Evolutionary conservation across 2,797 vertebrate species (phyloP).

Genomic region (Coreius guichenoti): DNA sequence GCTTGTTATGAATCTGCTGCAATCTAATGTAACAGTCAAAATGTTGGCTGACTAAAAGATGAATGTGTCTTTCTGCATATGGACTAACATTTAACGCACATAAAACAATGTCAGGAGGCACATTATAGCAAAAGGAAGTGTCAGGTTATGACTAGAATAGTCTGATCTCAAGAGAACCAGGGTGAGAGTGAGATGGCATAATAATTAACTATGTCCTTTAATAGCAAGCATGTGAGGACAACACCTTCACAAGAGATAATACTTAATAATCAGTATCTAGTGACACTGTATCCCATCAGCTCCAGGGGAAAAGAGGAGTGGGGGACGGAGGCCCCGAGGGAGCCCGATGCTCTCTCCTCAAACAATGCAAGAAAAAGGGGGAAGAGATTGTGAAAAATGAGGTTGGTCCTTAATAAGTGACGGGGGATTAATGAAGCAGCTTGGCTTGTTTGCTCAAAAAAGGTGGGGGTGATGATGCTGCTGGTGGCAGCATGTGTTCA

Average conservation of each 20-base stretch:
- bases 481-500: slow-evolving; percentile 27
- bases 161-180: neutral
- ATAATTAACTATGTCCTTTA: neutral
- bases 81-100: neutral
- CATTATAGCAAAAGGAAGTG: neutral
- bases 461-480: slow-evolving; percentile 37
- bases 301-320: neutral
- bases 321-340: slow-evolving; percentile 11
- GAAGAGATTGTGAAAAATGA: slow-evolving; percentile 25
- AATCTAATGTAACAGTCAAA: neutral
- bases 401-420: slow-evolving; percentile 48
- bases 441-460: slow-evolving; percentile 37
- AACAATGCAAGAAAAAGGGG: slow-evolving; percentile 27
- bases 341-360: slow-evolving; percentile 9
- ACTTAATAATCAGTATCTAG: slow-evolving; percentile 26
- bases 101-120: neutral
- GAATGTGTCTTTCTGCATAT: neutral
- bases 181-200: neutral
- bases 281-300: slow-evolving; percentile 34
- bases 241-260: neutral
- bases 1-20: neutral
- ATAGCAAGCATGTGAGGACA: neutral
- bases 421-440: slow-evolving; percentile 50
- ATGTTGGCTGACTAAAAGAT: neutral
- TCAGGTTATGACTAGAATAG: neutral